Evolutionary conservation across 2,113 vertebrate genomes (phyloP).

Genomic region (Diphyllodes magnificus): DNA sequence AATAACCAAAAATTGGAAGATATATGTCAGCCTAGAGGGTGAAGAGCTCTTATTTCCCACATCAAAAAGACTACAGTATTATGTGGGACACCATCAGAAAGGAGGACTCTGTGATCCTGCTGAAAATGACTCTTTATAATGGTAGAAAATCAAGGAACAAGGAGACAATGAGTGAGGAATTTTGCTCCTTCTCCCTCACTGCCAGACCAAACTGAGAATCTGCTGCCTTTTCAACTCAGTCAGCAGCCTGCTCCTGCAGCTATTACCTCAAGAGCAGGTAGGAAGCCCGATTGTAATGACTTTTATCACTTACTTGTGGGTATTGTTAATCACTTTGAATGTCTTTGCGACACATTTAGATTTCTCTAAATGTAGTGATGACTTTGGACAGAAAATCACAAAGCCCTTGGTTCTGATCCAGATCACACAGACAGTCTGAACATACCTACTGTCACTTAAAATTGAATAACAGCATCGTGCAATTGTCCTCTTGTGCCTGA

Average conservation of each 20-base stretch:
- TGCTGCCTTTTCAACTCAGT: not conserved
- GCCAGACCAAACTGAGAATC: not conserved
- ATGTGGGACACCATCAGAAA: not conserved
- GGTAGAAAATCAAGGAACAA: not conserved
- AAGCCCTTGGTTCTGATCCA: slow-evolving; percentile 10
- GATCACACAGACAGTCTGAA: slow-evolving; percentile 1
- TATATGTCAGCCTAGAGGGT: not conserved
- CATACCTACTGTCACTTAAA: not conserved
- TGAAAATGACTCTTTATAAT: not conserved
- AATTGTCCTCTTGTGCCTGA: not conserved
- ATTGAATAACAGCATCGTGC: not conserved
- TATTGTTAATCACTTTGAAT: slow-evolving; percentile 9
- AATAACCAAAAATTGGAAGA: not conserved
- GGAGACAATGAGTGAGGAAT: not conserved
- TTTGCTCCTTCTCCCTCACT: not conserved
- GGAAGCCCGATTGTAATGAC: not conserved
- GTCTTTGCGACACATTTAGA: not conserved
- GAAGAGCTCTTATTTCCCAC: not conserved
- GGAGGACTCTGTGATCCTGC: not conserved
- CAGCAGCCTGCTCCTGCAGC: not conserved
- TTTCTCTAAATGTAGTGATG: slow-evolving; percentile 3
- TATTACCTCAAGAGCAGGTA: not conserved
- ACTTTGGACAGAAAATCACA: not conserved
- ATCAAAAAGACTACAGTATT: not conserved
- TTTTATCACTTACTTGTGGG: not conserved